These are phyloP conservation scores for Melanostoma scalare DNA, from an alignment of 2,888 invertebrate genomes.

Conservation along the genomic window DNA sequence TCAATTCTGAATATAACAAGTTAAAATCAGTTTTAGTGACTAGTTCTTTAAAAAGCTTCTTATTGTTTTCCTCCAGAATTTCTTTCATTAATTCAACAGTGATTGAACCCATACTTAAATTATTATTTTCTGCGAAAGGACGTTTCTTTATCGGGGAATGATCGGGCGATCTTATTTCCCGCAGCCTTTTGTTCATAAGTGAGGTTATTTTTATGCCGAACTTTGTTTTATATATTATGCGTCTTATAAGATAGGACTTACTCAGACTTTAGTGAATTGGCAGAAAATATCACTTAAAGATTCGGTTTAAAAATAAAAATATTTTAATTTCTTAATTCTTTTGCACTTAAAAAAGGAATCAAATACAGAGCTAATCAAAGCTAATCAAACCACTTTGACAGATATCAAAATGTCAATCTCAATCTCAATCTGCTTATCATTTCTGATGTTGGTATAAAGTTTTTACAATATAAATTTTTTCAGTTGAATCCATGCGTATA, in stretches of 20 bases:
- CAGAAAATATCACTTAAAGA: not conserved
- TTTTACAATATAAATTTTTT: no score
- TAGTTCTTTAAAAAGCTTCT: slow-evolving; percentile 14
- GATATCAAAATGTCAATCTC: slow-evolving; percentile 8
- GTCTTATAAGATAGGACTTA: slow-evolving; percentile 3
- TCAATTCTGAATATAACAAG: not conserved
- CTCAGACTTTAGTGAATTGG: not conserved
- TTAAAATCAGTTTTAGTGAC: not conserved
- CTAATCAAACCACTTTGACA: slow-evolving; percentile 5
- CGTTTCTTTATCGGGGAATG: slow-evolving; percentile 3
- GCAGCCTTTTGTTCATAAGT: slow-evolving; percentile 6
- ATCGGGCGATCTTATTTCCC: slow-evolving; percentile 5
- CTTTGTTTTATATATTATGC: not conserved
- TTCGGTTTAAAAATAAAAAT: not conserved
- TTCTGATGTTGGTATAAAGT: no score
- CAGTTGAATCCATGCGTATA: no score
- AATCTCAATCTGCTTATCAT: no score
- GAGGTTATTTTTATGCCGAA: slow-evolving; percentile 6
- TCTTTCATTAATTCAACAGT: slow-evolving; percentile 15
- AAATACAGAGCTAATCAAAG: slow-evolving; percentile 12
- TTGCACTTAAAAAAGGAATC: not conserved
- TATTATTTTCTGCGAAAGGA: not conserved
- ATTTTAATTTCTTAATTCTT: not conserved
- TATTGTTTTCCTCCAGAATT: slow-evolving; percentile 9
- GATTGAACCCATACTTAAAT: slow-evolving; percentile 4